These are phyloP conservation scores for Nibea coibor DNA, from an alignment of 2,113 vertebrate species.

Conservation along the genomic window DNA sequence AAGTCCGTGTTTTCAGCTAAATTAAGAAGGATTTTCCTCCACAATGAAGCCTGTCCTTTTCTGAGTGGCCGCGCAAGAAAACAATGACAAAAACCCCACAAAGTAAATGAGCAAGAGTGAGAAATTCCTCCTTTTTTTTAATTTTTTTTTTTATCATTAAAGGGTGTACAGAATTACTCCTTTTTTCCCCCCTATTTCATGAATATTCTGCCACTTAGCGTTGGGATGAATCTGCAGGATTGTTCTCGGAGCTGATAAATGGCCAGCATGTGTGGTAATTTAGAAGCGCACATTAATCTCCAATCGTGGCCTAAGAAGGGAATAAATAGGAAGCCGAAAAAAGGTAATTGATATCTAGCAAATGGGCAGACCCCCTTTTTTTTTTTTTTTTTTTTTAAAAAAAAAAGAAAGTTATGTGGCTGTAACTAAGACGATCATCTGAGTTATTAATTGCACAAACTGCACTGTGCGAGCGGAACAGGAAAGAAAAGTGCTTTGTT, in stretches of 20 bases:
- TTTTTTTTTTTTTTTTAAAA: no score
- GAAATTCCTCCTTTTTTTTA: constrained; percentile 58
- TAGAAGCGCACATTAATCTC: constrained; percentile 82
- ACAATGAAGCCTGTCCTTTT: constrained; percentile 75
- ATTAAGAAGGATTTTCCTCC: constrained; percentile 82
- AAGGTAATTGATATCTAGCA: constrained; percentile 80
- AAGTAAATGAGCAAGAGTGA: constrained; percentile 76
- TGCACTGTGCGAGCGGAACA: constrained; percentile 49
- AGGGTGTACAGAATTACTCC: constrained; percentile 73
- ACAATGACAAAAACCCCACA: constrained; percentile 68
- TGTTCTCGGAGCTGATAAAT: constrained; percentile 83
- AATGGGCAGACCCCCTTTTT: constrained; percentile 59
- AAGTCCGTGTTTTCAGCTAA: constrained; percentile 77
- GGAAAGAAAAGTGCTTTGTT: constrained; percentile 68
- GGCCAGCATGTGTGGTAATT: constrained; percentile 80
- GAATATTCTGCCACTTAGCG: constrained; percentile 83
- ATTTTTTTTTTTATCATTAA: constrained; percentile 72
- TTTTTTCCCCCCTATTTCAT: constrained; percentile 73
- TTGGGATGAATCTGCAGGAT: constrained; percentile 80
- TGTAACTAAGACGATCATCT: constrained; percentile 69
- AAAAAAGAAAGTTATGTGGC: constrained; percentile 54
- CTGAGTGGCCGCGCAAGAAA: constrained; percentile 63
- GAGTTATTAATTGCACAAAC: constrained; percentile 76
- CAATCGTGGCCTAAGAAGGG: constrained; percentile 71
- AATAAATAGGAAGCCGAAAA: constrained; percentile 68